These are phyloP conservation scores for Arctocebus calabarensis DNA, from an alignment of 2,797 vertebrate species.

Conservation along the genomic window DNA sequence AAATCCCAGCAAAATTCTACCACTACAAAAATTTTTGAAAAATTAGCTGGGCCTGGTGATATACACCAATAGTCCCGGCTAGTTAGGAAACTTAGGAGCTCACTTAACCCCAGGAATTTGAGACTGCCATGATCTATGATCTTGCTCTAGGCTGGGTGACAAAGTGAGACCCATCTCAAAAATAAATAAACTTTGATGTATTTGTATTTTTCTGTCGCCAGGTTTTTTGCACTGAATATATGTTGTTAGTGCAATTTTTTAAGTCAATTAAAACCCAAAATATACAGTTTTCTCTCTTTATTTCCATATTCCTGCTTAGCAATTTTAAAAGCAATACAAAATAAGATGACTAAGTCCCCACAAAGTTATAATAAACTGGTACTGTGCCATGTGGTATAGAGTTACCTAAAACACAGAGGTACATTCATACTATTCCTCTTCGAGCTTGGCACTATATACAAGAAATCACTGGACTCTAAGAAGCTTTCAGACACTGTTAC, in stretches of 20 bases:
- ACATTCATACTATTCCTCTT: constrained; percentile 24
- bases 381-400: background rate
- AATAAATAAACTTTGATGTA: constrained; percentile 11
- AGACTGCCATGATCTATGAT: background rate
- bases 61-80: background rate
- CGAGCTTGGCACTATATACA: background rate
- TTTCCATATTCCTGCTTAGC: constrained; percentile 2
- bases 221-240: background rate
- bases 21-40: background rate
- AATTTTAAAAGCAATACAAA: constrained; percentile 52
- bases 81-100: background rate
- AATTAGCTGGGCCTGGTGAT: background rate
- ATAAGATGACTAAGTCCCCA: background rate
- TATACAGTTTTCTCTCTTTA: background rate
- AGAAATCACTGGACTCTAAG: constrained; percentile 19
- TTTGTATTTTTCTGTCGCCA: constrained; percentile 19
- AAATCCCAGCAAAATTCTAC: background rate
- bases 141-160: background rate
- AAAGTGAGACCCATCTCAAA: background rate
- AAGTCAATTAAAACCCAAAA: constrained; percentile 17
- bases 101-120: background rate
- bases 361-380: constrained; percentile 2
- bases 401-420: constrained; percentile 58
- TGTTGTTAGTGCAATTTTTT: background rate
- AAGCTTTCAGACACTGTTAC: constrained; percentile 54